Evolutionary conservation across 1,140 invertebrate genomes (phyloP).

Genomic region (Aporrectodea caliginosa): DNA sequence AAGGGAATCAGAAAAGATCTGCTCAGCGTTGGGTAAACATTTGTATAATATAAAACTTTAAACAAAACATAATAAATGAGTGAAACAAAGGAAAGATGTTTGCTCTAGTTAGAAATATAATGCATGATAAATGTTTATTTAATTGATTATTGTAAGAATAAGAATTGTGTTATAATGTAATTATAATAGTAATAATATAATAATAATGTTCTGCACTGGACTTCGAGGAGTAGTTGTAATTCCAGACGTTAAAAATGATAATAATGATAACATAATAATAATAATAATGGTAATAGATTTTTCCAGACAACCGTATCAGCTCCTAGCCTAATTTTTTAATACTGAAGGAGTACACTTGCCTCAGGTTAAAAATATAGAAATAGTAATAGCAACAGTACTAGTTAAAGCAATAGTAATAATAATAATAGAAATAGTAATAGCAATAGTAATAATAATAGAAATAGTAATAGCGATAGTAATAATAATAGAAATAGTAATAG

Average conservation of each 20-base stretch:
- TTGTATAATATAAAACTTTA: neutral
- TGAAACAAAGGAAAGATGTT: neutral
- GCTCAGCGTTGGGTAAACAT: slow-evolving; percentile 53
- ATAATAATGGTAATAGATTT: too few relatives aligned
- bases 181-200: too few relatives aligned
- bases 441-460: slow-evolving; percentile 14
- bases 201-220: too few relatives aligned
- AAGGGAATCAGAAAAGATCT: slow-evolving; percentile 54
- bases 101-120: neutral
- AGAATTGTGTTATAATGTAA: too few relatives aligned
- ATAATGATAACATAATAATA: too few relatives aligned
- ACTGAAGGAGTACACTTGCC: too few relatives aligned
- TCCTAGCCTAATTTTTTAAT: too few relatives aligned
- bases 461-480: slow-evolving; percentile 17
- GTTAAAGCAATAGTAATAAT: slow-evolving; percentile 18
- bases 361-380: neutral
- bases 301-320: too few relatives aligned
- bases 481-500: slow-evolving; percentile 18
- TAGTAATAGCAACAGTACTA: slow-evolving; percentile 16
- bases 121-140: neutral
- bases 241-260: too few relatives aligned
- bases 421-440: slow-evolving; percentile 15
- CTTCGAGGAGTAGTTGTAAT: too few relatives aligned
- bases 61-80: too few relatives aligned
- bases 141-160: neutral